Percentiles rank a stretch among this genome's conserved stretches.
Conservation (phyloP, 92 coral and sea anemone species). For the Paragorgia papillata region DNA sequence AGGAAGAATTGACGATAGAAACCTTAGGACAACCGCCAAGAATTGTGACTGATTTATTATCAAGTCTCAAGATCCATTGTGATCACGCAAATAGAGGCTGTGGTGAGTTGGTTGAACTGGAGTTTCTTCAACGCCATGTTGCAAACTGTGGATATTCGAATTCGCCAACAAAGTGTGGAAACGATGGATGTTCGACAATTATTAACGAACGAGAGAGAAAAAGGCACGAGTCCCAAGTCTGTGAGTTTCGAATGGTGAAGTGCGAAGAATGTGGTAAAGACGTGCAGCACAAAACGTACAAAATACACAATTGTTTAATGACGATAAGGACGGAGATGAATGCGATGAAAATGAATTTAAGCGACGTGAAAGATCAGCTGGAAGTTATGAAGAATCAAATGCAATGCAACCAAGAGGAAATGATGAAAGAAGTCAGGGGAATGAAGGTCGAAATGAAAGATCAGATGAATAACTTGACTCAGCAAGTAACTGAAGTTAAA, state of each 20-base stretch:
- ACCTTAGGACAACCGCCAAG: slow-evolving; percentile 54
- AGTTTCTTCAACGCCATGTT: slow-evolving; percentile 38
- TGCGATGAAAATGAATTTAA: neutral
- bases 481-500: neutral
- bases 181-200: slow-evolving; percentile 40
- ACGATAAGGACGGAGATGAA: neutral
- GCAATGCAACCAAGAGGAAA: neutral
- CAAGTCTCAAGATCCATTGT: slow-evolving; percentile 54
- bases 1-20: slow-evolving; percentile 29
- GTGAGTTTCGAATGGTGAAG: slow-evolving; percentile 15
- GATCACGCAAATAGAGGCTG: slow-evolving; percentile 52
- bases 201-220: neutral
- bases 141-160: slow-evolving; percentile 42
- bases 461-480: neutral
- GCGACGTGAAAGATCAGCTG: neutral
- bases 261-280: neutral
- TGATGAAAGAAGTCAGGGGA: slow-evolving; percentile 1
- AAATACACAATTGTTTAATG: neutral
- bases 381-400: neutral
- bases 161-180: slow-evolving; percentile 47
- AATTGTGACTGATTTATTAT: slow-evolving; percentile 51
- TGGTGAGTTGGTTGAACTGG: slow-evolving; percentile 42
- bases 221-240: neutral
- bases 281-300: neutral
- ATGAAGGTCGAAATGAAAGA: neutral